Percentiles rank a stretch among this genome's conserved stretches.
These are phyloP conservation scores for Pseudochirops corinnae DNA, from an alignment of 2,797 vertebrate species.

Conservation along the genomic window DNA sequence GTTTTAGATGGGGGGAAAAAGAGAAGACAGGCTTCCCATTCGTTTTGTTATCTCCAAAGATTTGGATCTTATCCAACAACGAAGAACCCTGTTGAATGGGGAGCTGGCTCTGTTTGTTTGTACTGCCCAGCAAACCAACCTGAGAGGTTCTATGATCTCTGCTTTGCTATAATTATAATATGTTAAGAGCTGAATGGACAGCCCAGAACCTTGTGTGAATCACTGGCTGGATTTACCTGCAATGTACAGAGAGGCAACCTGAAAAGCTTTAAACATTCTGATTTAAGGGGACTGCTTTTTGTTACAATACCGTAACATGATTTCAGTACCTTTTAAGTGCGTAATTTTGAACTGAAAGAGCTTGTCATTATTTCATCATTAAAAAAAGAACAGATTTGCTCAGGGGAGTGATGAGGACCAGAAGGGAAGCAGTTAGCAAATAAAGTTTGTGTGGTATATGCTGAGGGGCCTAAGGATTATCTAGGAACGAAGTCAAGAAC, in stretches of 20 bases:
- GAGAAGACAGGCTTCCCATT: not conserved
- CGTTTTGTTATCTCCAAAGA: not conserved
- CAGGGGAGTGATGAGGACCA: not conserved
- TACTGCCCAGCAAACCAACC: not conserved
- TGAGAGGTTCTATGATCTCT: not conserved
- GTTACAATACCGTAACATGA: not conserved
- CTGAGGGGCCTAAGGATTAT: not conserved
- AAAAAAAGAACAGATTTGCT: not conserved
- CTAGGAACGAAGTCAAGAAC: not conserved
- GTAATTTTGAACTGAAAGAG: not conserved
- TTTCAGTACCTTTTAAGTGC: not conserved
- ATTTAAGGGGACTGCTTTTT: not conserved
- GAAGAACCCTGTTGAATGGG: not conserved
- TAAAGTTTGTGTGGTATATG: not conserved
- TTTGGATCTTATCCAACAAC: not conserved
- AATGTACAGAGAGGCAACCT: not conserved
- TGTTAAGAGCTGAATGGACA: not conserved
- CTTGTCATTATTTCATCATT: not conserved
- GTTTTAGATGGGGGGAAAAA: not conserved
- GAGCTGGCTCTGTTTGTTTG: not conserved
- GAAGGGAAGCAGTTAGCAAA: not conserved
- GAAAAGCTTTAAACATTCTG: not conserved
- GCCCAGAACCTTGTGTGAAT: not conserved
- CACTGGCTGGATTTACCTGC: not conserved
- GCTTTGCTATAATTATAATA: not conserved